Evolutionary conservation across 1,140 invertebrate genomes (phyloP).

Genomic region (Nasonia giraulti): DNA sequence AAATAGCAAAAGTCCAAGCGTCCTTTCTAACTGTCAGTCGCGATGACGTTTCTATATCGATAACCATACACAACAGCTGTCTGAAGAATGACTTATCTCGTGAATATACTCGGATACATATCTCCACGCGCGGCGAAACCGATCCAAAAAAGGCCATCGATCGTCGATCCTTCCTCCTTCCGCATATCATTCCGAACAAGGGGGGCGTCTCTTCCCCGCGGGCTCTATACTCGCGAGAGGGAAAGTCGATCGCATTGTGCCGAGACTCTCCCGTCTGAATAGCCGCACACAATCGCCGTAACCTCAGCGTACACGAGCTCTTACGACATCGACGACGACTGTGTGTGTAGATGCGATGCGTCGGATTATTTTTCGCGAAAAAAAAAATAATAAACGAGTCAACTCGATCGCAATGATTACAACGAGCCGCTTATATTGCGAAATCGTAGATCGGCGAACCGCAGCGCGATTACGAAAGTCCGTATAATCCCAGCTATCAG

Average conservation of each 20-base stretch:
- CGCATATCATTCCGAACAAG: not conserved
- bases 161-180: not conserved
- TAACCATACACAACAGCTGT: too few species aligned
- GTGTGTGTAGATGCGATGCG: not conserved
- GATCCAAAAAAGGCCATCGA: not conserved
- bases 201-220: not conserved
- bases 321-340: not conserved
- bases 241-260: slow-evolving; percentile 13
- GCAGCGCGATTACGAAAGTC: not conserved
- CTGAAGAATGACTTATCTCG: too few species aligned
- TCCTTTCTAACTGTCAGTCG: not conserved
- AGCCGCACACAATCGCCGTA: slow-evolving; percentile 7
- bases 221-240: not conserved
- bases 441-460: not conserved
- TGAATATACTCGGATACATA: too few species aligned
- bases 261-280: not conserved
- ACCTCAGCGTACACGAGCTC: not conserved
- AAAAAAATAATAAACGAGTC: not conserved
- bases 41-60: not conserved
- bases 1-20: not conserved
- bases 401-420: not conserved
- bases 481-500: not conserved
- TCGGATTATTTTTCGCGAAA: not conserved
- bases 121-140: not conserved
- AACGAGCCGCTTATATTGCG: not conserved